Evolutionary conservation across 2,797 vertebrate species (phyloP), one percentile per base, ranked within the genome.

Genomic region (Hyperoplus immaculatus): DNA sequence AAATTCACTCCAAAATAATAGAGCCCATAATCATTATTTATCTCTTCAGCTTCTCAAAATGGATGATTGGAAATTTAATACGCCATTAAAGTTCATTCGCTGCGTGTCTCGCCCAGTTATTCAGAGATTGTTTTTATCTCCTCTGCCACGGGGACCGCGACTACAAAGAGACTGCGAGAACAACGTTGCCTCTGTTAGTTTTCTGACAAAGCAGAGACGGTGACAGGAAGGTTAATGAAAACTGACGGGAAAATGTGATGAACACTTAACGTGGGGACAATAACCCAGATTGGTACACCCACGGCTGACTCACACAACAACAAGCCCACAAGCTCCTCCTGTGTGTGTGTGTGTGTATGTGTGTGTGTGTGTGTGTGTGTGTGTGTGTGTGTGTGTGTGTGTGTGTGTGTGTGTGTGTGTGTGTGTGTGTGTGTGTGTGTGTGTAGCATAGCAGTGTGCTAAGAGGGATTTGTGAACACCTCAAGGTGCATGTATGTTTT

Each of bases 201-300:
- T 29, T 70, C 15, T 65, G 77, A 83, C 68, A 58, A 70, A 69
- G 55, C 47, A 49, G 65, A 45, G 47, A 13, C 53, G 1, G 4
- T 55, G 88, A 76, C 78, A 76, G 80, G 70, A 69, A 21, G n/a
- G 41, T 15, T 84, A 82, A 89, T 88, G 75, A 55, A 79, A 86
- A 55, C 45, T 54, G 87, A 87, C 89, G 60, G 78, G 59, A 74
- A 74, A 80, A 84, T 78, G 71, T 46, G 68, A 85, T 46, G 68
- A 85, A 78, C 64, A 60, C 68, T 81, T 65, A 78, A 78, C 64
- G 39, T 45, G 43, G 59, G 38, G 68, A 85, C 79, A 84, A 70
- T 77, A 87, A 78, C 80, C 89, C 77, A 80, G 81, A 85, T 89
- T 75, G 71, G 14, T 57, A 63, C 67, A 43, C 81, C 68, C 74